Evolutionary conservation across 2,113 vertebrate genomes (phyloP).

Genomic region (Colius striatus): DNA sequence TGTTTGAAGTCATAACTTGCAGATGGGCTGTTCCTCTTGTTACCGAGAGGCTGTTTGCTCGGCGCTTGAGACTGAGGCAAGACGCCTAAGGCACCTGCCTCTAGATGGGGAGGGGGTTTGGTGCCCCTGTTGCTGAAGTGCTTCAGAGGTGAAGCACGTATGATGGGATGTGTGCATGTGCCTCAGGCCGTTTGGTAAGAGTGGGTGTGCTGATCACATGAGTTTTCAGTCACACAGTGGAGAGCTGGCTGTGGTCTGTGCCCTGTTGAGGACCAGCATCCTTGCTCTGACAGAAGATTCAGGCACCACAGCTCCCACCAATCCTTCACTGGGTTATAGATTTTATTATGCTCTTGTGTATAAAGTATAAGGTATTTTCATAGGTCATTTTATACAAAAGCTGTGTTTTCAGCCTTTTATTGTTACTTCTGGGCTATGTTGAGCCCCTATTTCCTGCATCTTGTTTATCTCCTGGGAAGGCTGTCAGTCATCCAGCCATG

Average conservation of each 20-base stretch:
- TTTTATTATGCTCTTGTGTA: background rate
- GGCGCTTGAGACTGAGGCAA: background rate
- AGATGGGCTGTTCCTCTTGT: background rate
- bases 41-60: background rate
- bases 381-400: background rate
- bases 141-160: no score
- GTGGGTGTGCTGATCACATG: background rate
- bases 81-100: background rate
- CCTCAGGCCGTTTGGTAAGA: background rate
- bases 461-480: background rate
- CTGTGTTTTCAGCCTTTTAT: background rate
- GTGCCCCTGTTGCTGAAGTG: background rate
- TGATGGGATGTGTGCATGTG: background rate
- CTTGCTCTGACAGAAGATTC: background rate
- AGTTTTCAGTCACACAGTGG: background rate
- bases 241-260: background rate
- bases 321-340: background rate
- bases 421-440: background rate
- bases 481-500: background rate
- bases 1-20: background rate
- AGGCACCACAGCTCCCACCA: background rate
- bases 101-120: background rate
- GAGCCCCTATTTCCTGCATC: background rate
- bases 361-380: background rate
- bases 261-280: background rate